Conservation (phyloP, 2,113 vertebrate species). For the Nycticebus coucang region DNA sequence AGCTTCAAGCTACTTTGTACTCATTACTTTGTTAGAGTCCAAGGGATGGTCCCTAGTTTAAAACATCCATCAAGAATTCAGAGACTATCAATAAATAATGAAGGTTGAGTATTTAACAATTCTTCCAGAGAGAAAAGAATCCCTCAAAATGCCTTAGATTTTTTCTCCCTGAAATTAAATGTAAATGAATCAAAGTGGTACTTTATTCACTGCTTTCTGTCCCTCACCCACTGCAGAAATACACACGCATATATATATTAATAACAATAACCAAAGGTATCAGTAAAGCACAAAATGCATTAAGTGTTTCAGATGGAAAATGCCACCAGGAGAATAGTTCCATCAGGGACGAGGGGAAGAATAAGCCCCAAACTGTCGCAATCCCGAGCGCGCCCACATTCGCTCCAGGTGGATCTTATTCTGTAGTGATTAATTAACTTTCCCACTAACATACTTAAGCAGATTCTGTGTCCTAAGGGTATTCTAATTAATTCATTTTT, state of each 20-base stretch:
- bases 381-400: slow-evolving; percentile 50
- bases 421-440: slow-evolving; percentile 88
- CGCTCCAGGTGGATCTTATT: slow-evolving; percentile 77
- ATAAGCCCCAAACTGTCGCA: slow-evolving; percentile 22
- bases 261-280: slow-evolving; percentile 21
- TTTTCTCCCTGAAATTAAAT: slow-evolving; percentile 12
- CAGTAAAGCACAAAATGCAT: slow-evolving; percentile 36
- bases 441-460: slow-evolving; percentile 84
- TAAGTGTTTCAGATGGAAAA: slow-evolving; percentile 57
- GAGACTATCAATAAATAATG: slow-evolving; percentile 46
- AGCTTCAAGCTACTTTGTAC: slow-evolving; percentile 68
- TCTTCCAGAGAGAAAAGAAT: slow-evolving; percentile 47
- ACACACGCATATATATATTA: background rate
- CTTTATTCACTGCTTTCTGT: slow-evolving; percentile 25
- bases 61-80: slow-evolving; percentile 66
- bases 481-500: slow-evolving; percentile 89
- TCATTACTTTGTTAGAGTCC: slow-evolving; percentile 65
- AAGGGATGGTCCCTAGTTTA: slow-evolving; percentile 70
- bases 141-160: background rate
- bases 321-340: slow-evolving; percentile 18
- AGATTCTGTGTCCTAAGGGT: slow-evolving; percentile 84
- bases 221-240: background rate
- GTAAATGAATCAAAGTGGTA: slow-evolving; percentile 13
- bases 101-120: background rate
- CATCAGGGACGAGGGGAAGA: slow-evolving; percentile 16